Percentiles rank a stretch among this genome's conserved stretches.
Evolutionary conservation across 2,888 invertebrate species (phyloP).

Genomic region (Galeopsomyia nigrocyanea): DNA sequence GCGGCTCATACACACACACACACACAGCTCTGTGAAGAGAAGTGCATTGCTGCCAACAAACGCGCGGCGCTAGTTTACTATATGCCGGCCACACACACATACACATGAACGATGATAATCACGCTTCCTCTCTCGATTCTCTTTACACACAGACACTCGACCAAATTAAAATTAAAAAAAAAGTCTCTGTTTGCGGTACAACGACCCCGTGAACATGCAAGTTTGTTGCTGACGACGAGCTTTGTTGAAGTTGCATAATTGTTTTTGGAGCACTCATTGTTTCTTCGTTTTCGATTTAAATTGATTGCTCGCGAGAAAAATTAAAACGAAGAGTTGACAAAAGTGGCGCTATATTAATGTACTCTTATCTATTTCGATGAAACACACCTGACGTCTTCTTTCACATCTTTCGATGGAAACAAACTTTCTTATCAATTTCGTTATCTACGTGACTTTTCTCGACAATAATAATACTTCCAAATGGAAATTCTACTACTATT

Average conservation of each 20-base stretch:
- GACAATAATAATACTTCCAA: not conserved
- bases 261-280: too few species aligned
- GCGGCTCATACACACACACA: constrained; percentile 42
- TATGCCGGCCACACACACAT: not conserved
- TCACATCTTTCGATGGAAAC: not conserved
- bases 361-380: too few species aligned
- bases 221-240: too few species aligned
- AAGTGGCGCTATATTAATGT: too few species aligned
- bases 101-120: not conserved
- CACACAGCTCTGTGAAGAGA: constrained; percentile 3
- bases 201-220: too few species aligned
- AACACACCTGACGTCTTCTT: not conserved
- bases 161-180: not conserved
- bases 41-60: constrained; percentile 11
- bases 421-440: too few species aligned
- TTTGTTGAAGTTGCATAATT: too few species aligned
- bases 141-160: not conserved
- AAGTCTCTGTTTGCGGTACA: too few species aligned
- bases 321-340: too few species aligned
- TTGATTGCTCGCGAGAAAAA: too few species aligned
- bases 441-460: too few species aligned
- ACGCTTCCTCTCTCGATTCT: not conserved
- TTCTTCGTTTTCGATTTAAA: too few species aligned
- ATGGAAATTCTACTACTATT: not conserved
- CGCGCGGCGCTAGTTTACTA: not conserved